Percentiles rank a stretch among this genome's conserved stretches.
Conservation (phyloP, 2,113 vertebrate species). For the Bambusicola thoracicus region DNA sequence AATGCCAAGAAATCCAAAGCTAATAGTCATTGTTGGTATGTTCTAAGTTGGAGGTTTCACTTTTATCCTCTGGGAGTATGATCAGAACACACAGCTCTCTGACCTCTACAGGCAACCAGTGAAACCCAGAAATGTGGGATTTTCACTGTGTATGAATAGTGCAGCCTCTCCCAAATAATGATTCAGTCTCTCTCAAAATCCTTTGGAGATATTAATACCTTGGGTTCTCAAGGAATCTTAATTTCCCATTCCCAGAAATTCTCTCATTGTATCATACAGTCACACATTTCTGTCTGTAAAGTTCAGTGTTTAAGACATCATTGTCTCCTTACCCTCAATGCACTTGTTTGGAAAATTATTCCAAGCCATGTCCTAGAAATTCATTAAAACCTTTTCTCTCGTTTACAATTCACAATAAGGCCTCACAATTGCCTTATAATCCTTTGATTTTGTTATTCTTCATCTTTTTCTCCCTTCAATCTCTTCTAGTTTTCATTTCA, state of each 20-base stretch:
- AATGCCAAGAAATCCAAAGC: background rate
- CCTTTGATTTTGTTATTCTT: background rate
- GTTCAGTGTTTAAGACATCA: background rate
- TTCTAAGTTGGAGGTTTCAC: background rate
- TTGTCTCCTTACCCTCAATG: background rate
- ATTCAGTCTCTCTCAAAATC: background rate
- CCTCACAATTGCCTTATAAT: background rate
- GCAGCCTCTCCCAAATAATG: background rate
- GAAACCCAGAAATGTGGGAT: background rate
- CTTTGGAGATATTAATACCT: background rate
- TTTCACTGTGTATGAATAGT: background rate
- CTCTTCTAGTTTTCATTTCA: background rate
- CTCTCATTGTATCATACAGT: background rate
- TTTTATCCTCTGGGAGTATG: background rate
- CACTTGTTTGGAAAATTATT: background rate
- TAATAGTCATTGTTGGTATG: background rate
- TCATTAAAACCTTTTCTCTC: background rate
- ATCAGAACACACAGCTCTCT: background rate
- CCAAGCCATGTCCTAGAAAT: background rate
- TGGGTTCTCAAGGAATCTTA: background rate
- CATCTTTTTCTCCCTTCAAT: background rate
- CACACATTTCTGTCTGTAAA: background rate
- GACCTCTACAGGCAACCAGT: background rate
- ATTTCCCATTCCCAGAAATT: background rate
- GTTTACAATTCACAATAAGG: background rate